Percentiles rank a stretch among this genome's conserved stretches.
Conservation (phyloP, 2,888 invertebrate species). For the Teleogryllus oceanicus region DNA sequence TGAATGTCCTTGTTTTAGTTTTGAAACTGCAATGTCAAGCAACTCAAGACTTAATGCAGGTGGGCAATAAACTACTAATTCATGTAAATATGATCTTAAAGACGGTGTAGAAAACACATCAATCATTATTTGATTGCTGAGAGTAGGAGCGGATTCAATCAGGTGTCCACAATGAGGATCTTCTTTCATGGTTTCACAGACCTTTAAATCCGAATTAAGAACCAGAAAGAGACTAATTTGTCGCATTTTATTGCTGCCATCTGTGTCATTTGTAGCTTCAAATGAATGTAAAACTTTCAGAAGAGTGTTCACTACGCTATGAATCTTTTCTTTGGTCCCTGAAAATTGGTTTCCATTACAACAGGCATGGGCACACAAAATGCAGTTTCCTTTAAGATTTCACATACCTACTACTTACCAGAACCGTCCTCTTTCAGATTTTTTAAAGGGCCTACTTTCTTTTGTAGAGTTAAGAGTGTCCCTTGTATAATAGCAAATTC, state of each 20-base stretch:
- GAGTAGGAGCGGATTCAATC: slow-evolving; percentile 27
- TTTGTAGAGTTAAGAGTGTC: slow-evolving; percentile 20
- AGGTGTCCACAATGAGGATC: slow-evolving; percentile 31
- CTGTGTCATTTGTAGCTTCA: neutral
- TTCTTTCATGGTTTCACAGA: slow-evolving; percentile 25
- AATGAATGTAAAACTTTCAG: neutral
- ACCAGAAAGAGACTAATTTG: slow-evolving; percentile 30
- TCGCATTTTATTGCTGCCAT: slow-evolving; percentile 12
- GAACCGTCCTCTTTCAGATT: neutral
- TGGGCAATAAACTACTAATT: slow-evolving; percentile 31
- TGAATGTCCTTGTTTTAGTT: slow-evolving; percentile 20
- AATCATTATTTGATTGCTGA: slow-evolving; percentile 30
- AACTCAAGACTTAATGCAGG: slow-evolving; percentile 30
- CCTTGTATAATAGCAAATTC: slow-evolving; percentile 25
- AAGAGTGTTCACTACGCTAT: neutral
- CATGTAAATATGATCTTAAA: slow-evolving; percentile 30
- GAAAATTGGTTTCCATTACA: neutral
- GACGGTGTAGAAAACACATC: slow-evolving; percentile 27
- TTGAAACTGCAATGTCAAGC: slow-evolving; percentile 18
- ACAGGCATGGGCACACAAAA: too few relatives aligned
- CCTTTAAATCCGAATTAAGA: slow-evolving; percentile 26
- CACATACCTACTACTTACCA: neutral
- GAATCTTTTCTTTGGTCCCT: slow-evolving; percentile 52
- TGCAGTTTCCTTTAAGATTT: neutral
- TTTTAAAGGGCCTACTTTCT: neutral